Evolutionary conservation across 2,888 invertebrate genomes (phyloP), one percentile per base, ranked within the genome.

Genomic region (Rhopalosiphum nymphaeae): DNA sequence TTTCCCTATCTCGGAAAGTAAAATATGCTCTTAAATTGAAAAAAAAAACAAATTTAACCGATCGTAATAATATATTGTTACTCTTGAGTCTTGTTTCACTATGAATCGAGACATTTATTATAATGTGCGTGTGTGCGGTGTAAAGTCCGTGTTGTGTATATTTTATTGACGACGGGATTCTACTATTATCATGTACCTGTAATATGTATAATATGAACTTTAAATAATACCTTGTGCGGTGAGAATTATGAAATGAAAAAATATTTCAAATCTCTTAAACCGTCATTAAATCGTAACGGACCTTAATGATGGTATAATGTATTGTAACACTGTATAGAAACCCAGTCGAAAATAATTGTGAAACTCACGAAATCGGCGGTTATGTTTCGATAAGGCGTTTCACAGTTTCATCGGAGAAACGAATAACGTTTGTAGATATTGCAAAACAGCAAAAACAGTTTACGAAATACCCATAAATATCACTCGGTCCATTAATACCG

Each of bases 1-100:
- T 56, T 91, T 11, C 29, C 44, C 42, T 56, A 85, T 85, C 49
- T 49, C 25, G 0, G 29, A 85, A 21, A 85, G 36, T 36, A 56
- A 91, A 91, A 85, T 90, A 90, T 67, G 90, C 67, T 90, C 67
- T 90, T 46, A 67, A 49, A 67, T 91, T 85, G 56, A 85, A 91
- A 53, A 44, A 53, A 46, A 84, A 42, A 84, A 53, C 61, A n/a
- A 67, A 25, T 85, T 85, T 29, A n/a, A 85, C 56, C 44, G 56
- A 44, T 91, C 85, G 56, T 85, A 44, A 91, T 91, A 36, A 78
- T 78, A 78, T 78, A 78, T 78, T 78, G 21, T 36, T 78, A 78
- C 78, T n/a, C 67, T 67, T 16, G 67, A 67, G n/a, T 21, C 36
- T 36, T 9, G 36, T 1, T 78, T 7, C 36, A 1, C 21, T 78